Evolutionary conservation across 2,888 invertebrate species (phyloP).

Genomic region (Trichopria drosophilae): DNA sequence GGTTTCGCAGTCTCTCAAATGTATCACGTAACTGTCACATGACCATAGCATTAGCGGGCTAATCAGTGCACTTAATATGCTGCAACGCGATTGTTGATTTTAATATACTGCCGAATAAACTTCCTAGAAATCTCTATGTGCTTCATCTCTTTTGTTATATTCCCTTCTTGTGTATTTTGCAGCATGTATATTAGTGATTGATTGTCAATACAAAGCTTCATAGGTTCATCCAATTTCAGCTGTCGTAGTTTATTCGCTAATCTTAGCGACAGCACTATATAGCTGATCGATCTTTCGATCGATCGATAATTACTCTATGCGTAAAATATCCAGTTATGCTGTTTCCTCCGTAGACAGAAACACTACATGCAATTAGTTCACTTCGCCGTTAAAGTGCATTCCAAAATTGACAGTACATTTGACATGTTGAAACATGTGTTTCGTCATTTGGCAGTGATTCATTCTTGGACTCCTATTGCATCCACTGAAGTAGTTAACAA

Average conservation of each 20-base stretch:
- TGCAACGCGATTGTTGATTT: conserved; percentile 35
- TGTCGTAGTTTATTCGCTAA: conserved; percentile 36
- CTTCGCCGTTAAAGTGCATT: conserved; percentile 37
- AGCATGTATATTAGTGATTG: conserved; percentile 43
- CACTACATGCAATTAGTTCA: conserved; percentile 29
- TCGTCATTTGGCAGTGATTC: no score
- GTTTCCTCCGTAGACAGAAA: conserved; percentile 38
- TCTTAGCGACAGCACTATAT: conserved; percentile 43
- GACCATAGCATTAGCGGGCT: conserved; percentile 41
- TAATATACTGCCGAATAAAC: conserved; percentile 42
- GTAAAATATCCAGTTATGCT: conserved; percentile 36
- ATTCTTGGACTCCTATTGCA: no score
- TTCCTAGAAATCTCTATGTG: conserved; percentile 36
- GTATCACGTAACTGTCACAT: conserved; percentile 27
- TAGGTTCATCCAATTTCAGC: conserved; percentile 33
- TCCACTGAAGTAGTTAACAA: no score
- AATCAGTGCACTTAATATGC: conserved; percentile 39
- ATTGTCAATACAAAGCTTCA: conserved; percentile 39
- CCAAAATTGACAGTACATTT: no score
- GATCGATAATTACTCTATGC: conserved; percentile 44
- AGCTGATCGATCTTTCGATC: conserved; percentile 40
- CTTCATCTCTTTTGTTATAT: conserved; percentile 43
- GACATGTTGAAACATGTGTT: no score
- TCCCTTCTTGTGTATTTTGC: conserved; percentile 40
- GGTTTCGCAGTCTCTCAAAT: conserved; percentile 29